Evolutionary conservation across 2,797 vertebrate species (phyloP), one percentile per base, ranked within the genome.

Genomic region (Thaleichthys pacificus): DNA sequence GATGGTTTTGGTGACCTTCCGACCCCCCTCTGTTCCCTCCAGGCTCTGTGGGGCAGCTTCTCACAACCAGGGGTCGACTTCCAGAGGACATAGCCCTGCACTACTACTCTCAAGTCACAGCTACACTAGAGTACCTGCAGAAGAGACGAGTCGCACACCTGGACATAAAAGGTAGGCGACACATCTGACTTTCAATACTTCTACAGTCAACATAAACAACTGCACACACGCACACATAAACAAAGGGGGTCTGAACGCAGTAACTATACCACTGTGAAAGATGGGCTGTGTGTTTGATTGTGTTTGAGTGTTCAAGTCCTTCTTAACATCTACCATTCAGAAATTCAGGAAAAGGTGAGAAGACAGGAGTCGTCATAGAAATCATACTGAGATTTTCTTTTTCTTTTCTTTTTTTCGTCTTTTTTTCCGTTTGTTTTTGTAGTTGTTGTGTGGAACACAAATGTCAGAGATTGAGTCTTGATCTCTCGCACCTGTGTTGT

Each of bases 91-190:
- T 96, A 58, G 95, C 96, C 57, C 94, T 99, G 62, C 93, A 96
- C 83, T 99, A 98, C 88, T 85, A 95, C 74, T 90, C 89, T 9
- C 96, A 98, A 78, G 93, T 95, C 0, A 79, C 95, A 2, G 93
- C 93, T 58, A 96, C 95, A 0, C 86, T 99, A 73, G 94, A 96
- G 76, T 93, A 97, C 87, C 91, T 99, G 66, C 92, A 93, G 9
- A 91, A 90, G 75, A 95, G 90, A 72, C 93, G 89, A 66, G 91
- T 99, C 76, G 92, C 93, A 4, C 98, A 99, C 66, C 94, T 98
- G 24, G 98, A 99, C 62, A 91, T 99, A 67, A 99, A 99, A 95
- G 98, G 98, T 99, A 89, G 70, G 81, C 63, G n/a, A 51, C 4
- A 62, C 26, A 47, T n/a, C 28, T 42, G n/a, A 9, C 19, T 22